Percentiles rank a stretch among this genome's conserved stretches.
These are phyloP conservation scores for Alsophila aescularia DNA, from an alignment of 2,888 invertebrate genomes.

Conservation along the genomic window DNA sequence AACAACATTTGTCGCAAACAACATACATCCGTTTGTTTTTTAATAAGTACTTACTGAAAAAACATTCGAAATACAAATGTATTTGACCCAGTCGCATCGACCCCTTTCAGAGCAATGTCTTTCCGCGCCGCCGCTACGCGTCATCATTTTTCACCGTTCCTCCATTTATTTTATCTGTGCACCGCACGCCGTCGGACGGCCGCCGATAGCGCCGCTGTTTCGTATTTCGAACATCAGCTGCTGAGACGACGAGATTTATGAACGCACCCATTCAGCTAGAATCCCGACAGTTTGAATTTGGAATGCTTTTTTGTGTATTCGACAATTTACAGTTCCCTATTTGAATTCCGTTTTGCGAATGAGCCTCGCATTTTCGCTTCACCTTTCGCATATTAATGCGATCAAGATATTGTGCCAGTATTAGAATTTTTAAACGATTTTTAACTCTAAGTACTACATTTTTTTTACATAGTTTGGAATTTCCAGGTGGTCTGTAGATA, in stretches of 20 bases:
- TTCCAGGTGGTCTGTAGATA: constrained; percentile 27
- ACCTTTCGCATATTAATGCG: constrained; percentile 23
- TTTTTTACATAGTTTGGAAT: not conserved
- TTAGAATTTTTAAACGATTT: constrained; percentile 12
- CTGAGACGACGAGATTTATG: constrained; percentile 80
- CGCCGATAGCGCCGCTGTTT: constrained; percentile 69
- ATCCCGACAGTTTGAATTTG: constrained; percentile 70
- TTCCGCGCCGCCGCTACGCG: constrained; percentile 65
- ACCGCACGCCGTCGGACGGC: constrained; percentile 73
- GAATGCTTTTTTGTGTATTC: constrained; percentile 56
- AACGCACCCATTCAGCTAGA: constrained; percentile 74
- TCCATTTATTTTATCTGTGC: constrained; percentile 84
- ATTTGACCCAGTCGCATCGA: constrained; percentile 63
- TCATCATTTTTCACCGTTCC: constrained; percentile 82
- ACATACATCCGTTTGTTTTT: not conserved
- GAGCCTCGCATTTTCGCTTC: constrained; percentile 22
- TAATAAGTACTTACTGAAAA: not conserved
- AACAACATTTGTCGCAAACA: not conserved
- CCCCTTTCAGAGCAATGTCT: constrained; percentile 63
- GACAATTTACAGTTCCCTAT: constrained; percentile 37
- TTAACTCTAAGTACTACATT: not conserved
- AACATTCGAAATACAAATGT: constrained; percentile 33
- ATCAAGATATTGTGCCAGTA: constrained; percentile 19
- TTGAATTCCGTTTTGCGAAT: constrained; percentile 28
- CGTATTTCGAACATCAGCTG: constrained; percentile 77